phyloP scores from a whole-genome alignment of 2,888 invertebrate genomes.

The Dioctria rufipes region DNA sequence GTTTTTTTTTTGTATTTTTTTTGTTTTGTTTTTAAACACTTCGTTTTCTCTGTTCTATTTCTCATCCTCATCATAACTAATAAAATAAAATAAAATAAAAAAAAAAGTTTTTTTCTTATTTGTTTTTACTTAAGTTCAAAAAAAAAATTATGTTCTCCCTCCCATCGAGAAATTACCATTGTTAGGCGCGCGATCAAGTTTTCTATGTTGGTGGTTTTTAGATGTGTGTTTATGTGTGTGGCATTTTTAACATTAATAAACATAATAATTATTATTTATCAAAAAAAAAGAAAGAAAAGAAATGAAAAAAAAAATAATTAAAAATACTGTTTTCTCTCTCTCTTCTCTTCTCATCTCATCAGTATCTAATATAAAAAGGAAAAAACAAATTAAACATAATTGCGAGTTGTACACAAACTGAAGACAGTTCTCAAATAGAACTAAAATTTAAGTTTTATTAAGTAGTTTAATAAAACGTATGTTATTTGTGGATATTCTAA shows the following conservation, averaged over 20 bases:
- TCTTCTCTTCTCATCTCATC: neutral
- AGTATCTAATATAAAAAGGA: constrained; percentile 29
- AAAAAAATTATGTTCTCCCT: constrained; percentile 47
- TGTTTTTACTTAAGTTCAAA: constrained; percentile 50
- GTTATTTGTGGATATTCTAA: too few relatives aligned
- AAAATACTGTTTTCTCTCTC: constrained; percentile 31
- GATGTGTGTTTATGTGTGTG: too few relatives aligned
- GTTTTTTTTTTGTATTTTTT: constrained; percentile 32
- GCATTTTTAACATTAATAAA: neutral
- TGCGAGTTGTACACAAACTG: constrained; percentile 52
- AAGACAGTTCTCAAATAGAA: constrained; percentile 49
- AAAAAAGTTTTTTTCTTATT: too few relatives aligned
- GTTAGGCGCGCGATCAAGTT: constrained; percentile 15
- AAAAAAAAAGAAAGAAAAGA: neutral
- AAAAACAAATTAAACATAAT: neutral
- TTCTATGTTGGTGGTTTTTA: too few relatives aligned
- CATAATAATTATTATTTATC: neutral
- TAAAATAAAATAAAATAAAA: constrained; percentile 3
- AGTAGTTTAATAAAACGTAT: constrained; percentile 48
- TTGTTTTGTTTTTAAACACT: neutral
- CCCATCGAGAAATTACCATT: constrained; percentile 46
- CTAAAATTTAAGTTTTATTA: constrained; percentile 51
- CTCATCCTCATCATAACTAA: constrained; percentile 30
- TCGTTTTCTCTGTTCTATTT: neutral
- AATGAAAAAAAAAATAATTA: neutral